Conservation (phyloP, 2,888 invertebrate genomes). For the Linnaemya tessellans region DNA sequence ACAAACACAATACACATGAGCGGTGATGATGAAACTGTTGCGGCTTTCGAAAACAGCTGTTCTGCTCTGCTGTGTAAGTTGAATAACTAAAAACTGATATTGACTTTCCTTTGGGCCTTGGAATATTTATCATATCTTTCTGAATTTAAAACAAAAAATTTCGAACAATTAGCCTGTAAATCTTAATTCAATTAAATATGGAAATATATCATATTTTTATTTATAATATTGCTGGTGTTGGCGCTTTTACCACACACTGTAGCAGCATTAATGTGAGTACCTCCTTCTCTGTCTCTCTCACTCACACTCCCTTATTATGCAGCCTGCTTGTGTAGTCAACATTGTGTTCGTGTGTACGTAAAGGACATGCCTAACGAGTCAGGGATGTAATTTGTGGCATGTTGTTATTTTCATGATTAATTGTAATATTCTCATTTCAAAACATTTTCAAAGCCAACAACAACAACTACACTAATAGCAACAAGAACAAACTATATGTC, state of each 20-base stretch:
- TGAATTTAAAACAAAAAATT: too few relatives aligned
- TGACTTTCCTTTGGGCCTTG: too few relatives aligned
- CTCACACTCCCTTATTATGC: constrained; percentile 11
- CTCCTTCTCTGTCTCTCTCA: background rate
- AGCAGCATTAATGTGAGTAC: background rate
- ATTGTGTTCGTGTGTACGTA: constrained; percentile 2
- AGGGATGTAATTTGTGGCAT: constrained; percentile 72
- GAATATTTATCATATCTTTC: too few relatives aligned
- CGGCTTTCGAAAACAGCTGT: too few relatives aligned
- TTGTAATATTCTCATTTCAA: constrained; percentile 68
- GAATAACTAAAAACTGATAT: too few relatives aligned
- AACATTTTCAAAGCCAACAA: constrained; percentile 55
- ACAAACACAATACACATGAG: too few relatives aligned
- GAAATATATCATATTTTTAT: too few relatives aligned
- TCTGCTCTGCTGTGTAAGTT: too few relatives aligned
- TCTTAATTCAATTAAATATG: too few relatives aligned
- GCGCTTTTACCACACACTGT: constrained; percentile 1
- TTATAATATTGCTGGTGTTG: background rate
- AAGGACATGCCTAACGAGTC: constrained; percentile 55
- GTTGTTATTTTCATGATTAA: constrained; percentile 74
- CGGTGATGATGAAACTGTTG: too few relatives aligned
- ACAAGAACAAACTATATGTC: constrained; percentile 17
- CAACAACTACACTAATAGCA: constrained; percentile 1
- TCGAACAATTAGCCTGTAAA: too few relatives aligned
- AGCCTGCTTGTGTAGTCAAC: constrained; percentile 1